These are phyloP conservation scores for Heliconius sara DNA, from an alignment of 2,888 invertebrate genomes.

Conservation along the genomic window DNA sequence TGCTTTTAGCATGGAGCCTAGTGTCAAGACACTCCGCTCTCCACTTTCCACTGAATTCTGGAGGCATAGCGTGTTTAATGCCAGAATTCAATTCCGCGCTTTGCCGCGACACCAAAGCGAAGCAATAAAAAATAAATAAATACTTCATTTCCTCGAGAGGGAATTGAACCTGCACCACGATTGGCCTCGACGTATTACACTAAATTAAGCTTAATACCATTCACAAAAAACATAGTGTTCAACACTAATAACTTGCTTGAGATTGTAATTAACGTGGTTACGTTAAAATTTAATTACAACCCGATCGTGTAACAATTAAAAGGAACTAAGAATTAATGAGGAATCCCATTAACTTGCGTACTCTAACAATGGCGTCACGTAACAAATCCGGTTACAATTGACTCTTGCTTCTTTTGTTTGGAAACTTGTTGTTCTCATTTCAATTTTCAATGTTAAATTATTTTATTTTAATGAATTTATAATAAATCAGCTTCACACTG, in stretches of 20 bases:
- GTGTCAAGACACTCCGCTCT: too few relatives aligned
- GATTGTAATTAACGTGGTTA: too few relatives aligned
- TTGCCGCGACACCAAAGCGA: too few relatives aligned
- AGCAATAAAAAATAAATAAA: too few relatives aligned
- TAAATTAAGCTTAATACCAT: not conserved
- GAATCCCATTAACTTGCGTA: conserved; percentile 20
- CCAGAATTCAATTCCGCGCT: too few relatives aligned
- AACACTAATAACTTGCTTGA: not conserved
- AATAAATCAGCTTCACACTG: too few relatives aligned
- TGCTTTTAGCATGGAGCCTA: too few relatives aligned
- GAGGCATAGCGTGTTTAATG: too few relatives aligned
- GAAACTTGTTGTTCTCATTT: conserved; percentile 11
- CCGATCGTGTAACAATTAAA: not conserved
- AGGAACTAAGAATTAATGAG: conserved; percentile 20
- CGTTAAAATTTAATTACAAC: conserved; percentile 4
- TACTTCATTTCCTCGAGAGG: not conserved
- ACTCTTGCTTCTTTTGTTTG: conserved; percentile 3
- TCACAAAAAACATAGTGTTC: not conserved
- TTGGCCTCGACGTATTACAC: not conserved
- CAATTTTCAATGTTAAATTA: conserved; percentile 5
- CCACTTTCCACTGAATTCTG: too few relatives aligned
- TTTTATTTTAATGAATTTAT: not conserved
- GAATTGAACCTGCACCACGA: not conserved
- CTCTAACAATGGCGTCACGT: conserved; percentile 20
- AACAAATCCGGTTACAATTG: conserved; percentile 22